phyloP scores from a whole-genome alignment of 2,113 vertebrate genomes.

The Carollia perspicillata region DNA sequence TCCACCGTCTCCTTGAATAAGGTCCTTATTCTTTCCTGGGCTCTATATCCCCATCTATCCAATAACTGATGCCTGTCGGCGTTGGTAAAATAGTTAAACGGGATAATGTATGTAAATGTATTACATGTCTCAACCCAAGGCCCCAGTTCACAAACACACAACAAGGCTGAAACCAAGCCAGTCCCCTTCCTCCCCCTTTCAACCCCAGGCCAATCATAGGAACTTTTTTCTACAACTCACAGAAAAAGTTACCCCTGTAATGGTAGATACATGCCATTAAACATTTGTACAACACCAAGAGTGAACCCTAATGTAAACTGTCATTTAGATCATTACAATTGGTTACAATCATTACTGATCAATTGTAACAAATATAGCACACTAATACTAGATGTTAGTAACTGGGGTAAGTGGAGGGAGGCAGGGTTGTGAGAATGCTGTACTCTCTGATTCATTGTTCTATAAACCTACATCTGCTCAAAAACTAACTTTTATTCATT shows the following conservation, averaged over 20 bases:
- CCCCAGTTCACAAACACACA: not conserved
- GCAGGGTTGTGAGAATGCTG: not conserved
- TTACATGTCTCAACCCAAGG: not conserved
- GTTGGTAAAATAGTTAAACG: not conserved
- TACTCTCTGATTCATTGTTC: not conserved
- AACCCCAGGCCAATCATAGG: not conserved
- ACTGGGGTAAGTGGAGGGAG: not conserved
- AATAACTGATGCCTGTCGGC: not conserved
- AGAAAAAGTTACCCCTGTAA: not conserved
- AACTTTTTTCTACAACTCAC: not conserved
- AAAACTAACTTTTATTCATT: not conserved
- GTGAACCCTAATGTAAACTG: not conserved
- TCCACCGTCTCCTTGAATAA: not conserved
- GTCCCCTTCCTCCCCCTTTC: not conserved
- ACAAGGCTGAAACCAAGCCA: not conserved
- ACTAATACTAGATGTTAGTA: not conserved
- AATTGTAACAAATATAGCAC: not conserved
- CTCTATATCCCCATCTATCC: not conserved
- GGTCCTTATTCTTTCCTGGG: not conserved
- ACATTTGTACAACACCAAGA: not conserved
- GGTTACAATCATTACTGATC: too few species aligned
- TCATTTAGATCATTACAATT: not conserved
- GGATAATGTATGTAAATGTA: not conserved
- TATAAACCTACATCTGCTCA: not conserved
- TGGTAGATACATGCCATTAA: not conserved